Conservation (phyloP, 2,113 vertebrate genomes). For the Aptenodytes patagonicus region DNA sequence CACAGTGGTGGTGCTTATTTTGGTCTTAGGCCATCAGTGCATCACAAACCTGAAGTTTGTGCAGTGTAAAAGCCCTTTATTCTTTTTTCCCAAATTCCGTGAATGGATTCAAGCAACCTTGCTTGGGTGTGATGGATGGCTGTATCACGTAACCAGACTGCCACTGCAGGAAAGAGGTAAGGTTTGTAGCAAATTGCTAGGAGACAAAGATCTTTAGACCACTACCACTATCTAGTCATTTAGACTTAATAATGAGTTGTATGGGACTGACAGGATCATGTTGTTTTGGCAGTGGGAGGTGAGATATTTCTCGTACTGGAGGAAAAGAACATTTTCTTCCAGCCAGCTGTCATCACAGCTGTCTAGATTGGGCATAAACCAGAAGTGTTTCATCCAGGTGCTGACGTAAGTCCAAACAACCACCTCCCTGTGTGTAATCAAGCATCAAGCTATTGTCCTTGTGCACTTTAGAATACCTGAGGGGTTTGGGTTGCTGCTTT, state of each 20-base stretch:
- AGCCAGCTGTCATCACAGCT: neutral
- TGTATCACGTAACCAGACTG: neutral
- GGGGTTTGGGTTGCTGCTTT: neutral
- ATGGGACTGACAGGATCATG: neutral
- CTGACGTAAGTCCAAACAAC: neutral
- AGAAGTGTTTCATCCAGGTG: neutral
- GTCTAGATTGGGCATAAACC: neutral
- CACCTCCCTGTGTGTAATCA: constrained; percentile 1
- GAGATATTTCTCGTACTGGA: neutral
- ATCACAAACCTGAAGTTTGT: neutral
- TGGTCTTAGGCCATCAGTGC: neutral
- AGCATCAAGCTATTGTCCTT: constrained; percentile 47
- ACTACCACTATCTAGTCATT: neutral
- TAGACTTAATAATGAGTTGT: neutral
- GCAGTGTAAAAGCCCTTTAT: neutral
- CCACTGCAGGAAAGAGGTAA: neutral
- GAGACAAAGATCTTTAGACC: neutral
- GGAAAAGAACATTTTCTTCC: neutral
- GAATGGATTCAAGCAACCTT: neutral
- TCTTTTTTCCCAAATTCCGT: neutral
- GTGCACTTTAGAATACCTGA: constrained; percentile 3
- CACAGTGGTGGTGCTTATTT: neutral
- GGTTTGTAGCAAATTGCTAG: neutral
- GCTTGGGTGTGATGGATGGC: neutral
- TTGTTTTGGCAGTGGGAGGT: neutral